Conservation (phyloP, 2,113 vertebrate species). For the Thalassoma bifasciatum region DNA sequence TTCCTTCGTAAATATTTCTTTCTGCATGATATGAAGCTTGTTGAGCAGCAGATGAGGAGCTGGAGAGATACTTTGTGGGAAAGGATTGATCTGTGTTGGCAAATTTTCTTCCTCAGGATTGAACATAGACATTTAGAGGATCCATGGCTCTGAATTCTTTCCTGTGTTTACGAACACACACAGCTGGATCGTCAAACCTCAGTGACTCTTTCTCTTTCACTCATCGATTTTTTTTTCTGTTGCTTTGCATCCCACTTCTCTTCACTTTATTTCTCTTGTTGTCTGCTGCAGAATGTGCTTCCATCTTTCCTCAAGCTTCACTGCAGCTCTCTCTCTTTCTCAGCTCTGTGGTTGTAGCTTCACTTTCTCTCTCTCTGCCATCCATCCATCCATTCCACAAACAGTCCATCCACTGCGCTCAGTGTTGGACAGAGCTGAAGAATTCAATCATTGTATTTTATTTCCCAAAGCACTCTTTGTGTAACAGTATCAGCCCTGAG, state of each 20-base stretch:
- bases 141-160: too few species aligned
- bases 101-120: too few species aligned
- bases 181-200: too few species aligned
- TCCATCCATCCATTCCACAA: neutral
- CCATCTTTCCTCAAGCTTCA: neutral
- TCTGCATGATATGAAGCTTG: too few species aligned
- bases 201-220: neutral
- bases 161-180: too few species aligned
- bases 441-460: constrained; percentile 55
- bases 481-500: neutral
- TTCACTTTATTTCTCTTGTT: neutral
- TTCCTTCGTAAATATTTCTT: too few species aligned
- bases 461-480: constrained; percentile 65
- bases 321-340: neutral
- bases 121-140: too few species aligned
- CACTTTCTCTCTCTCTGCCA: neutral
- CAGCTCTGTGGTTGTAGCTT: neutral
- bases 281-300: neutral
- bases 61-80: too few species aligned
- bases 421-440: constrained; percentile 25
- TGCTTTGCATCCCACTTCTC: too few species aligned
- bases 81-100: too few species aligned
- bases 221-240: neutral
- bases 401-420: neutral
- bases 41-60: too few species aligned